Evolutionary conservation across 2,888 invertebrate species (phyloP), one percentile per base, ranked within the genome.

Genomic region (Bruchidius siliquastri): DNA sequence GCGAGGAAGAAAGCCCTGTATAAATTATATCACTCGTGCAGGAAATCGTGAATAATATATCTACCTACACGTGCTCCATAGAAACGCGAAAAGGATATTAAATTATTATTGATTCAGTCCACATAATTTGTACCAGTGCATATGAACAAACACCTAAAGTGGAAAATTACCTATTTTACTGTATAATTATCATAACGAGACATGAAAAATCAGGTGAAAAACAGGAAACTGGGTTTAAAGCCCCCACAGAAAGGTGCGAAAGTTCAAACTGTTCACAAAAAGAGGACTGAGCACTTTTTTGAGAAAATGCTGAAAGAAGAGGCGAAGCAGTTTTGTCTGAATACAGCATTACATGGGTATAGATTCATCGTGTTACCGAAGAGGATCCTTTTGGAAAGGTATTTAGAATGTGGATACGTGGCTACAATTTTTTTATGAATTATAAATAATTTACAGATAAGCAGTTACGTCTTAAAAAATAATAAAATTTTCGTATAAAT

Each of bases 281-380:
- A 49, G 49, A 49, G 18, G 13, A 18, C 49, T 13, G 13, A 49
- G 18, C 49, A 49, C 18, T 49, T 49, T 13, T 49, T 49, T 18
- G 49, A 49, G 13, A 68, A 21, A 68, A 75, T 77, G 74, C 32
- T 81, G 72, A 73, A 80, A 79, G 20, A 79, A 78, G 77, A 74
- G 74, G 77, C 81, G 66, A 84, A 84, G 2, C 90, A 91, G 78
- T 93, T 92, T 85, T 92, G 92, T 78, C 87, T 89, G 72, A 89
- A 90, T 22, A 93, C 93, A 0, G 91, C 91, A 76, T 85, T 93
- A 72, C 93, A 93, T 80, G 93, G 93, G 0, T 93, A 91, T 79
- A 91, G 90, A 80, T 92, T 92, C 79, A 90, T 92, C 32, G 90
- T 90, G 2, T 89, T 91, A 80, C 87, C 88, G 66, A 89, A 90